Conservation (phyloP, 1,140 invertebrate species). For the Mercenaria mercenaria region DNA sequence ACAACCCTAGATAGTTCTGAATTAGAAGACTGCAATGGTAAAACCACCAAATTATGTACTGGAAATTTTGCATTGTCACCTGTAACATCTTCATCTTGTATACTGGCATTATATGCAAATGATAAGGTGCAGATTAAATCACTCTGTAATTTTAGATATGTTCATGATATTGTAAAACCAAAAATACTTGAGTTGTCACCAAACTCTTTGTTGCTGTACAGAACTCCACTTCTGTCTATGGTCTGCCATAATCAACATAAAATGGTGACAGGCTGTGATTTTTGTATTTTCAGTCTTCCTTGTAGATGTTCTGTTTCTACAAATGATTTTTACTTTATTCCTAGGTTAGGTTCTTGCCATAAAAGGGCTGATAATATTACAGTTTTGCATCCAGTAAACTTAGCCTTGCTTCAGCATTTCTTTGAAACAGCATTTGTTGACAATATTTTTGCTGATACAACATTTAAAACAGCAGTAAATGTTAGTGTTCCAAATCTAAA, state of each 20-base stretch:
- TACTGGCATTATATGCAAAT: slow-evolving; percentile 57
- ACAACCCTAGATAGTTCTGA: neutral
- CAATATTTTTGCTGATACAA: slow-evolving; percentile 35
- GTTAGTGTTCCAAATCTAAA: slow-evolving; percentile 36
- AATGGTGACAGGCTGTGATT: slow-evolving; percentile 54
- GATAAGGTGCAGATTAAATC: slow-evolving; percentile 27
- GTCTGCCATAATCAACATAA: slow-evolving; percentile 41
- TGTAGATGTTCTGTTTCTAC: slow-evolving; percentile 66
- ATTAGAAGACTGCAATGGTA: slow-evolving; percentile 35
- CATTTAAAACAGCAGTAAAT: slow-evolving; percentile 15
- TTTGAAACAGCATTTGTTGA: slow-evolving; percentile 14
- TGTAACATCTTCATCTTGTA: slow-evolving; percentile 42
- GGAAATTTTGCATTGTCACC: slow-evolving; percentile 41
- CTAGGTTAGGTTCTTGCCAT: slow-evolving; percentile 50
- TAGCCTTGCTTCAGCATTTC: slow-evolving; percentile 48
- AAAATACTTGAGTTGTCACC: slow-evolving; percentile 55
- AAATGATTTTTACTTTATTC: slow-evolving; percentile 38
- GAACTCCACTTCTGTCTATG: slow-evolving; percentile 38
- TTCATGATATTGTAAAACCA: slow-evolving; percentile 42
- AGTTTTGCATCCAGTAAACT: slow-evolving; percentile 36
- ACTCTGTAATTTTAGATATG: slow-evolving; percentile 60
- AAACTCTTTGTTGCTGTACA: slow-evolving; percentile 46
- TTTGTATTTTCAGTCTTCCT: slow-evolving; percentile 63
- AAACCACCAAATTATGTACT: neutral
- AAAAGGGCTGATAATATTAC: slow-evolving; percentile 42